Conservation (phyloP, 92 coral and sea anemone genomes). For the Zoanthus solanderi region DNA sequence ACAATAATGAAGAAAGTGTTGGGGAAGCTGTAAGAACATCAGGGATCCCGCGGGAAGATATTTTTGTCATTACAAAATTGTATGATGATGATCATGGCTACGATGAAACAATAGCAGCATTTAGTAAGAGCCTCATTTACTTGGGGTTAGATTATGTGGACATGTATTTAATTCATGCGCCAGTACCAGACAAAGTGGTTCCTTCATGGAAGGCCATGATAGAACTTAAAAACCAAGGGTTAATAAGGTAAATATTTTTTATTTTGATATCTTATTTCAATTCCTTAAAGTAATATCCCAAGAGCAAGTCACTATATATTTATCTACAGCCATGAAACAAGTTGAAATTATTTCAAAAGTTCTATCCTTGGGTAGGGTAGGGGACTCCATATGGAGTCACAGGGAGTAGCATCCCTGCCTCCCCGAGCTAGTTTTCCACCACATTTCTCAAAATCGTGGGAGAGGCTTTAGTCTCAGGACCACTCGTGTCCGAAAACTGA, state of each 20-base stretch:
- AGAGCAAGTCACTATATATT: too few species aligned
- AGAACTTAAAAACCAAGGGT: slow-evolving; percentile 73
- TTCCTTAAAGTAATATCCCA: too few species aligned
- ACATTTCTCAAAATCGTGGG: too few species aligned
- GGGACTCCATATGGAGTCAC: too few species aligned
- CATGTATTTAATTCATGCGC: slow-evolving; percentile 94
- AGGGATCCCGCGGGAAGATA: slow-evolving; percentile 70
- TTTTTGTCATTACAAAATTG: slow-evolving; percentile 91
- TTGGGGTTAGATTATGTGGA: slow-evolving; percentile 91
- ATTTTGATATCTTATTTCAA: neutral
- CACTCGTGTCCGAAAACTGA: too few species aligned
- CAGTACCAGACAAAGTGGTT: slow-evolving; percentile 80
- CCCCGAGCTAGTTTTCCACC: too few species aligned
- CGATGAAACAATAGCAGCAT: slow-evolving; percentile 81
- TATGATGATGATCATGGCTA: slow-evolving; percentile 92
- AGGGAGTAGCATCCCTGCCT: too few species aligned
- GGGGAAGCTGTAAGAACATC: slow-evolving; percentile 88
- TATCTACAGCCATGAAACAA: too few species aligned
- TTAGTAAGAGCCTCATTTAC: slow-evolving; percentile 74
- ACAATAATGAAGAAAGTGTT: slow-evolving; percentile 90
- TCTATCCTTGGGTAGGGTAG: too few species aligned
- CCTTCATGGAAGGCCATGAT: slow-evolving; percentile 94
- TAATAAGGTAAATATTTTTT: slow-evolving; percentile 70
- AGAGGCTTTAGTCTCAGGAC: too few species aligned
- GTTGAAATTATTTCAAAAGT: too few species aligned